These are phyloP conservation scores for Sapayoa aenigma DNA, from an alignment of 2,113 vertebrate species.

Conservation along the genomic window DNA sequence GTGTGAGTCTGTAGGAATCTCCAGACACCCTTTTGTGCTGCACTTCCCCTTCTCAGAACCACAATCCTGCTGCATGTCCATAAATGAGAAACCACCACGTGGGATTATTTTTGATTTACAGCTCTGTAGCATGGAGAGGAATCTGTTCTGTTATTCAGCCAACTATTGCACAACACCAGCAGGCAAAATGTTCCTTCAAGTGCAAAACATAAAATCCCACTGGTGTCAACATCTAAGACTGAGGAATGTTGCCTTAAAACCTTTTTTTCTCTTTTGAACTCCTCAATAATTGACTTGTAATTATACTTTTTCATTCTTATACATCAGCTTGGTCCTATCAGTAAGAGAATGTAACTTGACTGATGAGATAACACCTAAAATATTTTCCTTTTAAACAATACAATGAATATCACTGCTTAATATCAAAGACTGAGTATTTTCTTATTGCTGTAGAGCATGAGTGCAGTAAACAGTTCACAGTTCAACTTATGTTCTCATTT, in stretches of 20 bases:
- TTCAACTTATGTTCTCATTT: not conserved
- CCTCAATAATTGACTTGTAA: not conserved
- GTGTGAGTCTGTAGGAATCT: not conserved
- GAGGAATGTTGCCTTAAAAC: not conserved
- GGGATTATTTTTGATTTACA: not conserved
- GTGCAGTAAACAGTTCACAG: not conserved
- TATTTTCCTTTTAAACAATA: not conserved
- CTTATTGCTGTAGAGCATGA: not conserved
- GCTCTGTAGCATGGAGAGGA: not conserved
- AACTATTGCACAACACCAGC: conserved; percentile 18
- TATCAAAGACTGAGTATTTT: not conserved
- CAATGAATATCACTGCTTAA: not conserved
- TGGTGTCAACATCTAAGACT: not conserved
- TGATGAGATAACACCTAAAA: not conserved
- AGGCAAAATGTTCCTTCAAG: not conserved
- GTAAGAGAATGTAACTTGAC: not conserved
- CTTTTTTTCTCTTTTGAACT: not conserved
- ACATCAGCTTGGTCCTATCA: not conserved
- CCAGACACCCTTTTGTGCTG: not conserved
- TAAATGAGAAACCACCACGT: not conserved
- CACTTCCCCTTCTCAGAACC: not conserved
- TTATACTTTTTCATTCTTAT: not conserved
- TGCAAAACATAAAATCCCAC: not conserved
- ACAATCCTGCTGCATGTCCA: not conserved
- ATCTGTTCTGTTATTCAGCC: not conserved